Conservation (phyloP, 1,140 invertebrate genomes). For the Drosophila neocordata region DNA sequence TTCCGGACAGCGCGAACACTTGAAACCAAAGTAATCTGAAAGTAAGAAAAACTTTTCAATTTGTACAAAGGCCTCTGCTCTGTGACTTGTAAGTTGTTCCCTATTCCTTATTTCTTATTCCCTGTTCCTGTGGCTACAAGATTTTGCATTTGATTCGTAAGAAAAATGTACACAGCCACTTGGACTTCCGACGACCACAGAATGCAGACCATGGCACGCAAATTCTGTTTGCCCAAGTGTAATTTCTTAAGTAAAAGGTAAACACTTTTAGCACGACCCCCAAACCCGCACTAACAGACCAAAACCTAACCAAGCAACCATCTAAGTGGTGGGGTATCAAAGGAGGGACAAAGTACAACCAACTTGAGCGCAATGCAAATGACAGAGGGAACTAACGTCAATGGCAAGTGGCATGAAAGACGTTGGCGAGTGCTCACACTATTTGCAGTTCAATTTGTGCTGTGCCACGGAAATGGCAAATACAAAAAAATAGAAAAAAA, state of each 20-base stretch:
- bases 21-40: conserved; percentile 48
- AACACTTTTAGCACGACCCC: conserved; percentile 68
- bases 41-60: conserved; percentile 74
- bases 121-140: not conserved
- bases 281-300: too few relatives aligned
- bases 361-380: conserved; percentile 60
- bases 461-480: conserved; percentile 54
- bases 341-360: conserved; percentile 43
- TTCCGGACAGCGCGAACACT: conserved; percentile 43
- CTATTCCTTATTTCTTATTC: not conserved
- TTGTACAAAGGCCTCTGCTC: conserved; percentile 39
- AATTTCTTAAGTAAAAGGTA: conserved; percentile 82
- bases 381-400: conserved; percentile 31
- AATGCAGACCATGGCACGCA: conserved; percentile 45
- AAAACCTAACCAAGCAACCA: not conserved
- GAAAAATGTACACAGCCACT: conserved; percentile 71
- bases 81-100: conserved; percentile 13
- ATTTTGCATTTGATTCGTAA: conserved; percentile 60
- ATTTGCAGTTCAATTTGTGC: conserved; percentile 67
- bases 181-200: conserved; percentile 55
- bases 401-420: conserved; percentile 36
- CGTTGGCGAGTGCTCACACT: conserved; percentile 23
- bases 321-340: not conserved
- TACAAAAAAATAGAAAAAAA: conserved; percentile 30
- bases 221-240: conserved; percentile 80